Evolutionary conservation across 1,140 invertebrate species (phyloP), one percentile per base, ranked within the genome.

Genomic region (Drosophila grimshawi): DNA sequence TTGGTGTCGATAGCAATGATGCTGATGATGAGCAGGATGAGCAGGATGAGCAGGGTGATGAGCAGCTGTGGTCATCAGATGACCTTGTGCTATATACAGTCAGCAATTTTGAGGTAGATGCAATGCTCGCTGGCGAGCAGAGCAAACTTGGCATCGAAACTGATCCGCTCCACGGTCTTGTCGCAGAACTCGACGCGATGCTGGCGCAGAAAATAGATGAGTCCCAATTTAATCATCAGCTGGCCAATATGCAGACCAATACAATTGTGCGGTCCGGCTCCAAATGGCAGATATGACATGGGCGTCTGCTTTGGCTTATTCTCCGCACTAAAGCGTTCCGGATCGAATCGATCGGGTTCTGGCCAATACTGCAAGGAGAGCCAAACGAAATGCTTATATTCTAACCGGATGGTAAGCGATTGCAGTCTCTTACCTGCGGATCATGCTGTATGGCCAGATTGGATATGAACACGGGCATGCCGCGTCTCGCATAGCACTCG

Each of bases 221-320:
- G 75, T 33, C 93, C 92, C 27, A 94, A 78, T 73, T 94, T 94
- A 0, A 93, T 86, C 73, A 94, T 92, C 64, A 94, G 69, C 51
- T 93, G 69, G 2, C 93, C 94, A 69, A 95, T 93, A 29, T 93
- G 88, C 74, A 93, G 92, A 39, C 95, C 95, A 65, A 95, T 95
- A 74, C 95, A 95, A 63, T 94, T 94, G 63, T 95, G 92, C 1
- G 94, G 93, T 3, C 95, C 95, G 3, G 94, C 94, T 2, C 95
- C 95, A 73, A 96, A 96, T 1, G 95, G 95, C 52, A 96, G 76
- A 83, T 94, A 93, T n/a, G 91, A 82, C 85, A 90, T 91, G 33
- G 85, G 90, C 4, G 64, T 72, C 5, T 92, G 91, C 11, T 52
- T 66, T 0, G 75, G 46, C 45, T 83, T 81, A 51, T 92, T 91